These are phyloP conservation scores for Camelus bactrianus DNA, from an alignment of 2,113 vertebrate genomes.

Conservation along the genomic window DNA sequence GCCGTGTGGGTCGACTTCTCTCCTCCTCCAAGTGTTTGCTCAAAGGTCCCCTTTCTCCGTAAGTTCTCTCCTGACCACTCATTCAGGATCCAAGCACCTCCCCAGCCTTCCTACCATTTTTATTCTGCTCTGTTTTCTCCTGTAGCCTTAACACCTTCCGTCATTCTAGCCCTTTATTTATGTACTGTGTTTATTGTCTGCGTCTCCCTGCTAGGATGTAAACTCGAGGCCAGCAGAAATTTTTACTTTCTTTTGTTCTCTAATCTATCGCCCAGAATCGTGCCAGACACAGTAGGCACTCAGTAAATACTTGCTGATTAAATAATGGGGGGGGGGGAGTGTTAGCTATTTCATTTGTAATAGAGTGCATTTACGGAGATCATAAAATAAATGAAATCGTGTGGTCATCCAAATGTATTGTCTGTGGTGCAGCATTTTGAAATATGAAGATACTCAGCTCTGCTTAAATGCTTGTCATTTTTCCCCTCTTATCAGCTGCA, in stretches of 20 bases:
- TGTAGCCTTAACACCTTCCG: not conserved
- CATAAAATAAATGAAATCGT: not conserved
- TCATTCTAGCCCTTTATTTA: not conserved
- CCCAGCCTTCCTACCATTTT: accelerated
- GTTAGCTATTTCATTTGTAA: not conserved
- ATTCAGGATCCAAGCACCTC: too few species aligned
- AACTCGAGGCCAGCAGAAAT: not conserved
- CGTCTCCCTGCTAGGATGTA: not conserved
- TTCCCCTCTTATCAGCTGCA: not conserved
- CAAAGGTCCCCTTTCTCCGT: not conserved
- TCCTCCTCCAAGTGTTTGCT: not conserved
- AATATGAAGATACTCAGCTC: not conserved
- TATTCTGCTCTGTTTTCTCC: too few species aligned
- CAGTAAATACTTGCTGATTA: not conserved
- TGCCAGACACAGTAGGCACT: not conserved
- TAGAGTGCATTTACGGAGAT: not conserved
- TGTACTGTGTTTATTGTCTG: not conserved
- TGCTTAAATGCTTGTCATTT: not conserved
- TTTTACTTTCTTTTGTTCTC: not conserved
- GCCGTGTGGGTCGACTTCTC: accelerated
- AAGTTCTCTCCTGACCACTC: not conserved
- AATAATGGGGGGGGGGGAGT: not conserved
- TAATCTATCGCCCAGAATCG: not conserved
- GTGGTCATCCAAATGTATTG: not conserved
- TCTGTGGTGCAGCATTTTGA: not conserved